Conservation (phyloP, 2,113 vertebrate species). For the Malurus alboscapulatus region DNA sequence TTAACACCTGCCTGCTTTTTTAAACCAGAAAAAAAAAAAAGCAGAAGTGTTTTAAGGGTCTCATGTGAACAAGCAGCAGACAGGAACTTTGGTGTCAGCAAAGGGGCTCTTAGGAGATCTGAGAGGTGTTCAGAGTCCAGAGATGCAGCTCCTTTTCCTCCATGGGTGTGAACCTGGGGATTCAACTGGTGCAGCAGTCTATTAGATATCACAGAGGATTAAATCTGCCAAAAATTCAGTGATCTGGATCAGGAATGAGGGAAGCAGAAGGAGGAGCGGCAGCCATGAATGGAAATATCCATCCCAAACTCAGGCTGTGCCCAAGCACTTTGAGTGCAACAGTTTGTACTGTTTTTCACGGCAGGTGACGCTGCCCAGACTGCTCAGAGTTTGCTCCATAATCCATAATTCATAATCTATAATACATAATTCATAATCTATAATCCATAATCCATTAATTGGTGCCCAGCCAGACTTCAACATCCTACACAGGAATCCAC, state of each 20-base stretch:
- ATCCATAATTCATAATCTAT: background rate
- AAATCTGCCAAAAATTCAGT: background rate
- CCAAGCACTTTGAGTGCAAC: background rate
- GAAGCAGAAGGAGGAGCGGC: background rate
- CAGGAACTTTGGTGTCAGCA: background rate
- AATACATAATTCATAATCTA: background rate
- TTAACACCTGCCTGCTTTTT: background rate
- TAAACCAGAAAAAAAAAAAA: background rate
- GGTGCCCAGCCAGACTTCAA: background rate
- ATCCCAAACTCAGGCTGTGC: background rate
- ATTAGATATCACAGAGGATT: background rate
- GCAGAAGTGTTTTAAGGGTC: background rate
- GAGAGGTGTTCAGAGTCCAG: background rate
- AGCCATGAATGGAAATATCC: background rate
- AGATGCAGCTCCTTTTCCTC: background rate
- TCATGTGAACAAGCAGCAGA: background rate
- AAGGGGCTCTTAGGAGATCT: background rate
- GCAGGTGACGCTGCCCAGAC: background rate
- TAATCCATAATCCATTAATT: background rate
- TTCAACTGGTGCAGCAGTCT: background rate
- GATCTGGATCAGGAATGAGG: background rate
- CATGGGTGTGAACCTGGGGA: no score
- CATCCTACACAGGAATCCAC: background rate
- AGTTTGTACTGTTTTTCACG: background rate
- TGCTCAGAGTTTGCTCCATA: background rate